These are phyloP conservation scores for Thysanoteuthis rhombus DNA, from an alignment of 2,888 invertebrate species.

Conservation along the genomic window DNA sequence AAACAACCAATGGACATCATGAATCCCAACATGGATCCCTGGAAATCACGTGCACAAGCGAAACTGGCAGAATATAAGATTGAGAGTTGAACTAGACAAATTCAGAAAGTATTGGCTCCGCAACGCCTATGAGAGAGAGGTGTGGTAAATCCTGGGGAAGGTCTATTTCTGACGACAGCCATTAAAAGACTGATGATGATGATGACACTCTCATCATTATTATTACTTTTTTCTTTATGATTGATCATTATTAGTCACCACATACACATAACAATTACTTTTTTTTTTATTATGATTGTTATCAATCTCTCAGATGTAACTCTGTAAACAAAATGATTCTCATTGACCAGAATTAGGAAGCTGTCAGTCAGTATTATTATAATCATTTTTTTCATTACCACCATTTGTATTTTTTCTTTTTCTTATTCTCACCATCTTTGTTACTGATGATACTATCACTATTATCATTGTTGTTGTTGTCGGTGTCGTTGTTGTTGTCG, in stretches of 20 bases:
- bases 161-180: no score
- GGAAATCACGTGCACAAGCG: no score
- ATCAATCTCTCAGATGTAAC: background rate
- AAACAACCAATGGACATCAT: no score
- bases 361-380: background rate
- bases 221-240: background rate
- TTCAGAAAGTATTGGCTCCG: no score
- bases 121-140: no score
- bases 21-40: no score
- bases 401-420: background rate
- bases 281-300: background rate
- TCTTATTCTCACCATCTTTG: background rate
- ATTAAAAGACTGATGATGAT: no score
- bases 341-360: background rate
- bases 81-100: no score
- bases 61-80: no score
- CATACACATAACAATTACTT: background rate
- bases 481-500: background rate
- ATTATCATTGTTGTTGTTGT: background rate
- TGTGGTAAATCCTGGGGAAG: no score
- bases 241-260: background rate
- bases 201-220: background rate
- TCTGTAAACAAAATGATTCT: background rate
- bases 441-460: background rate
- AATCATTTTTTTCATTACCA: background rate